These are phyloP conservation scores for Callimorpha dominula DNA, from an alignment of 2,888 invertebrate genomes.

Conservation along the genomic window DNA sequence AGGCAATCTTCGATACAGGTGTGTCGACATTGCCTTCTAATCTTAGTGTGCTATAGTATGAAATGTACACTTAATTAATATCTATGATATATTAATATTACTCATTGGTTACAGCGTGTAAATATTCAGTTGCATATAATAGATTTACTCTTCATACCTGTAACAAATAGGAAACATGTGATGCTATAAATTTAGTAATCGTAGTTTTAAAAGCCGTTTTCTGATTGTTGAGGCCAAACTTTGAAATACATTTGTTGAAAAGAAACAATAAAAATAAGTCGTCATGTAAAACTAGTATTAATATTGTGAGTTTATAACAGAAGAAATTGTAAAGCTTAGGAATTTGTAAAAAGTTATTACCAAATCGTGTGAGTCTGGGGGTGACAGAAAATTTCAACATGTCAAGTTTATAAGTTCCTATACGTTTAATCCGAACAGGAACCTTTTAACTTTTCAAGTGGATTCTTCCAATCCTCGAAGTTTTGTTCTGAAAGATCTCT, in stretches of 20 bases:
- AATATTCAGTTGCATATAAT: too few species aligned
- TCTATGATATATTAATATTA: not conserved
- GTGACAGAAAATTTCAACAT: not conserved
- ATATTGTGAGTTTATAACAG: too few species aligned
- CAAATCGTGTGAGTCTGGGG: not conserved
- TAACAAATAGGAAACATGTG: not conserved
- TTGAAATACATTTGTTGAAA: not conserved
- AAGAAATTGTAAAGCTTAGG: not conserved
- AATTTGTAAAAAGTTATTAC: not conserved
- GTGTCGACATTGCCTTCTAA: not conserved
- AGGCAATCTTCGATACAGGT: not conserved
- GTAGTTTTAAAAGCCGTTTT: not conserved
- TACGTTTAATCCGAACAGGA: not conserved
- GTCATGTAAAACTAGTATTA: too few species aligned
- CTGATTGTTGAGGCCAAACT: not conserved
- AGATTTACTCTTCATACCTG: too few species aligned
- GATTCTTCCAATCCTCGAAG: not conserved
- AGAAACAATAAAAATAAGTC: not conserved
- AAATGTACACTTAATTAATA: not conserved
- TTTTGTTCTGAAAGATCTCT: not conserved
- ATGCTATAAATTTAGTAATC: not conserved
- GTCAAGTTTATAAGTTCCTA: not conserved
- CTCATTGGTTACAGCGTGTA: too few species aligned
- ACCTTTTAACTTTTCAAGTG: not conserved
- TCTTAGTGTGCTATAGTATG: not conserved